A percentile compares a stretch with the other conserved stretches of the same genome.
Evolutionary conservation across 1,140 invertebrate species (phyloP).

Genomic region (Drosophila ogumai): DNA sequence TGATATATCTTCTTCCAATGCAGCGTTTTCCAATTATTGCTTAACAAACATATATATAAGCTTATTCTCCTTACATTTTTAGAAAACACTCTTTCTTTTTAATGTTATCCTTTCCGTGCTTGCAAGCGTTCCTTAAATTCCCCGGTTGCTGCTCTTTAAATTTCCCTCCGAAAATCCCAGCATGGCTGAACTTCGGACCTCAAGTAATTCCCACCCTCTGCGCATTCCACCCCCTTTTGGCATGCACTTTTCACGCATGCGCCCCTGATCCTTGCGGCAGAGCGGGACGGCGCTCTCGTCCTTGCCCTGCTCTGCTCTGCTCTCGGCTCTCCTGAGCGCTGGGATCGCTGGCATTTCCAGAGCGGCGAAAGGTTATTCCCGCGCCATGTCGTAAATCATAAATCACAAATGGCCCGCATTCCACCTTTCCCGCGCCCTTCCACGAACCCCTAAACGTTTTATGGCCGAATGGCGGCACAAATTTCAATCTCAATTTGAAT

Average conservation of each 20-base stretch:
- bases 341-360: constrained; percentile 74
- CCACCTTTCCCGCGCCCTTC: constrained; percentile 44
- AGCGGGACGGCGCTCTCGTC: constrained; percentile 42
- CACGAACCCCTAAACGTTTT: constrained; percentile 73
- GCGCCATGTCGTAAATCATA: constrained; percentile 81
- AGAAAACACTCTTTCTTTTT: no score
- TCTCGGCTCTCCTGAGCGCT: constrained; percentile 4
- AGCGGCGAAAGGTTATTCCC: constrained; percentile 62
- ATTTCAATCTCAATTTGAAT: constrained; percentile 65
- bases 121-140: constrained; percentile 5
- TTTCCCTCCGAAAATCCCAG: constrained; percentile 23
- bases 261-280: constrained; percentile 44
- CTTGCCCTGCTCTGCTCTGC: background rate
- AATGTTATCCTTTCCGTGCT: background rate
- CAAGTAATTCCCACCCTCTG: constrained; percentile 7
- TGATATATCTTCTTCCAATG: no score
- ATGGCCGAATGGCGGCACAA: constrained; percentile 69
- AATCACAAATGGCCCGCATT: constrained; percentile 56
- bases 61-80: no score
- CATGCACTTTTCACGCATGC: constrained; percentile 56
- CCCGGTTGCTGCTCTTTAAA: constrained; percentile 23
- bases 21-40: no score
- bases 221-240: constrained; percentile 45
- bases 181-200: constrained; percentile 36
- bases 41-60: no score